Conservation (phyloP, 2,797 vertebrate genomes). For the Myiotriccus ornatus region DNA sequence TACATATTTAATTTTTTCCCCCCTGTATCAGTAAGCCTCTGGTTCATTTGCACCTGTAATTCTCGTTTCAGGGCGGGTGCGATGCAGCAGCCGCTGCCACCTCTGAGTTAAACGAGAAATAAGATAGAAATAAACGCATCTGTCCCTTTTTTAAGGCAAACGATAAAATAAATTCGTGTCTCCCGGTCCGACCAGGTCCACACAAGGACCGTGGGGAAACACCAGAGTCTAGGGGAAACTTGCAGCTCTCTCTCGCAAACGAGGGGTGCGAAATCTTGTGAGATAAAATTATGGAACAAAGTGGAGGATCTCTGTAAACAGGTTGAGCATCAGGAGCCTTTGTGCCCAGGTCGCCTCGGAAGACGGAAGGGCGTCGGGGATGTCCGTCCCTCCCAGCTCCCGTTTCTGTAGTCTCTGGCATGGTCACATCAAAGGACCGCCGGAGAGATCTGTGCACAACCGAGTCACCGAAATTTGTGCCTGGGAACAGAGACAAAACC, state of each 20-base stretch:
- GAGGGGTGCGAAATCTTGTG: not conserved
- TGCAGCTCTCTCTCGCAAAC: not conserved
- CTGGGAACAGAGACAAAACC: not conserved
- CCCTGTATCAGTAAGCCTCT: not conserved
- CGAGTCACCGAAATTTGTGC: not conserved
- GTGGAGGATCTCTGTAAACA: not conserved
- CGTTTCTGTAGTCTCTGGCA: not conserved
- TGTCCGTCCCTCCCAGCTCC: not conserved
- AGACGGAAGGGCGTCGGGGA: not conserved
- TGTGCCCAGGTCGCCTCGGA: conserved; percentile 5
- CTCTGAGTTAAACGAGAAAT: not conserved
- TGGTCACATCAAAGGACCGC: not conserved
- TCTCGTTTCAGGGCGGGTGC: not conserved
- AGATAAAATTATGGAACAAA: not conserved
- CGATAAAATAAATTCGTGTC: not conserved
- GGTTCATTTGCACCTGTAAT: not conserved
- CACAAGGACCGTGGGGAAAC: not conserved
- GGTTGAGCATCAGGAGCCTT: not conserved
- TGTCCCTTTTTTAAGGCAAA: not conserved
- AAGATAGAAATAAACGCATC: not conserved
- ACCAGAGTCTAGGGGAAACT: not conserved
- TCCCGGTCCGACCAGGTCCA: not conserved
- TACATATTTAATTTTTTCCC: not conserved
- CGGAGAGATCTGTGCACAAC: not conserved
- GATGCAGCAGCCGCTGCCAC: not conserved